Conservation (phyloP, 2,113 vertebrate genomes). For the Coregonus clupeaformis region DNA sequence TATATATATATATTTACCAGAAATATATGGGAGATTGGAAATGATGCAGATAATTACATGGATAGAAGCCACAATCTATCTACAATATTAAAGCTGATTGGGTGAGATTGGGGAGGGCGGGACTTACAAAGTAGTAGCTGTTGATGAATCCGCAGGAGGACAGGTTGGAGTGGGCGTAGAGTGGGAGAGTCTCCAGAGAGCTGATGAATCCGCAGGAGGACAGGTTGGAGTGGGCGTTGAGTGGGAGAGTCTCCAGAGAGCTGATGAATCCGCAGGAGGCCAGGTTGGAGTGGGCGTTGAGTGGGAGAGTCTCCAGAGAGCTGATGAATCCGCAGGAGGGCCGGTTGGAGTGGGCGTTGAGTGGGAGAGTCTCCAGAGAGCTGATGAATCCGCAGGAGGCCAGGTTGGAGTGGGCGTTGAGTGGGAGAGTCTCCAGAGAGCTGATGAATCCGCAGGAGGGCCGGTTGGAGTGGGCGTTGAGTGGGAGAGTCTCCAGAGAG, state of each 20-base stretch:
- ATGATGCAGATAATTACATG: too few species aligned
- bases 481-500: slow-evolving; percentile 64
- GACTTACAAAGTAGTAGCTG: slow-evolving; percentile 78
- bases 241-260: slow-evolving; percentile 64
- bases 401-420: slow-evolving; percentile 56
- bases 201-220: slow-evolving; percentile 73
- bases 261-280: slow-evolving; percentile 73
- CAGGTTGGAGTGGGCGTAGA: slow-evolving; percentile 57
- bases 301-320: slow-evolving; percentile 64
- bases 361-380: slow-evolving; percentile 64
- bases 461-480: slow-evolving; percentile 56
- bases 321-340: slow-evolving; percentile 73
- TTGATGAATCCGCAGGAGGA: slow-evolving; percentile 78
- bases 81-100: too few species aligned
- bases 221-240: slow-evolving; percentile 56
- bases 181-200: slow-evolving; percentile 64
- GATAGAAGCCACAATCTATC: too few species aligned
- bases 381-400: slow-evolving; percentile 73
- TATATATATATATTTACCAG: too few species aligned
- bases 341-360: slow-evolving; percentile 56
- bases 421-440: slow-evolving; percentile 64
- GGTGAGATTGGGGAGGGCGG: not conserved
- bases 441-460: slow-evolving; percentile 73
- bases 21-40: too few species aligned
- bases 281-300: slow-evolving; percentile 56